phyloP scores from a whole-genome alignment of 2,888 invertebrate species.

The Erannis defoliaria region DNA sequence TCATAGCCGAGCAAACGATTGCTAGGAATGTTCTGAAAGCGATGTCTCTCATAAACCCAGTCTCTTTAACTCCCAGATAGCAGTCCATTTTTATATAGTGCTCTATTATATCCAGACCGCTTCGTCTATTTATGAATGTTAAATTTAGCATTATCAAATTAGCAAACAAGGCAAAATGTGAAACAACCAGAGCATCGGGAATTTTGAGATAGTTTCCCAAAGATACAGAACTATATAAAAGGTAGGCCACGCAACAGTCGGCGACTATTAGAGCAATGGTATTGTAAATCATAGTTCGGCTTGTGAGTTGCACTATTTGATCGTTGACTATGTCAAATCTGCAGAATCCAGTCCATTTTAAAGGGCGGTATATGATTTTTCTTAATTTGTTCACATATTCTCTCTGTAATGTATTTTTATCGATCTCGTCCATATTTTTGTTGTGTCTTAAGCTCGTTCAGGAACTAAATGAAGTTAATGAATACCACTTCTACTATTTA shows the following conservation, averaged over 20 bases:
- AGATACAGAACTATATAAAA: slow-evolving; percentile 52
- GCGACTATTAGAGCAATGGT: slow-evolving; percentile 46
- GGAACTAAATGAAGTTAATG: background rate
- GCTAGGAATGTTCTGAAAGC: slow-evolving; percentile 44
- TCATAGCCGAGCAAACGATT: slow-evolving; percentile 38
- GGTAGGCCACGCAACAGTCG: slow-evolving; percentile 45
- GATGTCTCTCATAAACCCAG: slow-evolving; percentile 65
- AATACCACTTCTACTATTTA: background rate
- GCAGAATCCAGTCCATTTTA: slow-evolving; percentile 57
- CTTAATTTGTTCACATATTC: slow-evolving; percentile 54
- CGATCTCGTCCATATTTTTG: slow-evolving; percentile 39
- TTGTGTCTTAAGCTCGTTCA: background rate
- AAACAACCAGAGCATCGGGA: slow-evolving; percentile 57
- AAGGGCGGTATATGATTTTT: slow-evolving; percentile 46
- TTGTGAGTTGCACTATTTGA: slow-evolving; percentile 52
- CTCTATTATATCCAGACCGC: slow-evolving; percentile 54
- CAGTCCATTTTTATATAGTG: slow-evolving; percentile 62
- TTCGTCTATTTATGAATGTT: slow-evolving; percentile 54
- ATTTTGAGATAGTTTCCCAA: slow-evolving; percentile 50
- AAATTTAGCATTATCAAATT: slow-evolving; percentile 57
- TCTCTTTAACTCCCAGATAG: slow-evolving; percentile 64
- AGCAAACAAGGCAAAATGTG: slow-evolving; percentile 53
- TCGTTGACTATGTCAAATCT: slow-evolving; percentile 61
- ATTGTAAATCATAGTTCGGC: slow-evolving; percentile 50
- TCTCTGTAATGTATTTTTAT: slow-evolving; percentile 48